Conservation (phyloP, 2,113 vertebrate species). For the Caranx melampygus region DNA sequence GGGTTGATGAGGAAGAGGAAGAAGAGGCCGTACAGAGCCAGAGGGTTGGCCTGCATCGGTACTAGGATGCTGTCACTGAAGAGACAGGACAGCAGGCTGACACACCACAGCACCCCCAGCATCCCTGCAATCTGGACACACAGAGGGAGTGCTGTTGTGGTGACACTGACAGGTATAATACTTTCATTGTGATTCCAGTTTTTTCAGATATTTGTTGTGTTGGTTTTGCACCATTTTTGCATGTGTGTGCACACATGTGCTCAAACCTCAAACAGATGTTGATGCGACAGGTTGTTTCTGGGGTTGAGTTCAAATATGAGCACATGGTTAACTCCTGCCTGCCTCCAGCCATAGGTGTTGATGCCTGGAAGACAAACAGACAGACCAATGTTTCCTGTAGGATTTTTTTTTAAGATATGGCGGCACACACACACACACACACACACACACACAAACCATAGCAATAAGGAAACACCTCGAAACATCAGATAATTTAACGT, state of each 20-base stretch:
- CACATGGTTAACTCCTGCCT: constrained; percentile 98
- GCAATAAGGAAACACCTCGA: no score
- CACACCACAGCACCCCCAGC: constrained; percentile 96
- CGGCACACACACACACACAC: not conserved
- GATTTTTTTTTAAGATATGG: no score
- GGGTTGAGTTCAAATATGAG: constrained; percentile 99
- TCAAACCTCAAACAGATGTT: constrained; percentile 98
- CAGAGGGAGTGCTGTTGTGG: not conserved
- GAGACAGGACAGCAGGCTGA: constrained; percentile 96
- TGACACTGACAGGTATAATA: not conserved
- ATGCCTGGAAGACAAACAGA: constrained; percentile 81
- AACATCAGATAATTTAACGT: no score
- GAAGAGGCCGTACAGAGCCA: constrained; percentile 97
- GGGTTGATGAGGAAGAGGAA: constrained; percentile 98
- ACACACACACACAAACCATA: not conserved
- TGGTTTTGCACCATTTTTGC: not conserved
- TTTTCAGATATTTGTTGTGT: not conserved
- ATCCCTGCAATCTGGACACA: constrained; percentile 87
- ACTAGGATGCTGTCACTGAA: constrained; percentile 87
- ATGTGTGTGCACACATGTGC: not conserved
- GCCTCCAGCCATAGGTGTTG: constrained; percentile 99
- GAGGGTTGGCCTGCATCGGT: constrained; percentile 94
- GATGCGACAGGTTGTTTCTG: constrained; percentile 97
- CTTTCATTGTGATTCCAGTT: not conserved
- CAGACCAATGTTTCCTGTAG: no score